Base-by-base conservation (phyloP, 1,140 invertebrate species). In the Drosophila ohnishii region DNA sequence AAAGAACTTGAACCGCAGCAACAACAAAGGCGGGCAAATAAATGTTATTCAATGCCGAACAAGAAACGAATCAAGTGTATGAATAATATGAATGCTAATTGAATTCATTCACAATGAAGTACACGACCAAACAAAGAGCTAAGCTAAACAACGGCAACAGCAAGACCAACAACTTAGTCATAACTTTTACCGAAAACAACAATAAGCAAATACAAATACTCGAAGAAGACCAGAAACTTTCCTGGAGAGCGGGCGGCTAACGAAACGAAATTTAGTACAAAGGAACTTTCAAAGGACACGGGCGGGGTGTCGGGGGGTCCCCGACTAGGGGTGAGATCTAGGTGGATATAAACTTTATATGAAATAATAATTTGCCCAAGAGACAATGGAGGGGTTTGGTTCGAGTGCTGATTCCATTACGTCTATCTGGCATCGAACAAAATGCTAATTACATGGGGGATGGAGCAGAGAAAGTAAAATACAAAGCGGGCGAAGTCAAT, bases 41-140 rank as follows among this genome's bases (percentile, higher is more conserved):
- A 87, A 88, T 87, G 75, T 75, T 87, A 79, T 84, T 85, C 81
- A 80, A 84, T 85, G 77, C 34, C 30, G 58, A 42, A 72, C 53
- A 63, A 80, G 70, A 51, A 80, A 59, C 63, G 82, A 85, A 78
- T 87, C 79, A 82, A 86, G 82, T 87, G 75, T 87, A 86, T 86
- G 83, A 86, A 86, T 86, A 86, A 86, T 86, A 83, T 87, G 83
- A 86, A 86, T 86, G 75, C 79, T 86, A 86, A 86, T 86, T 86
- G 82, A 86, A 86, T 86, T 86, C 75, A 78, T 86, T 86, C 78
- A 69, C 65, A 71, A 74, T 48, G 39, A 57, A 69, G 65, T 55
- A 69, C 65, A 69, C 44, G 65, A 37, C 65, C 65, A 66, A 69
- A 69, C 65, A 69, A 69, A 69, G 65, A 69, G 37, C 65, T 30